Conservation (phyloP, 2,888 invertebrate species). For the Eulithis prunata region DNA sequence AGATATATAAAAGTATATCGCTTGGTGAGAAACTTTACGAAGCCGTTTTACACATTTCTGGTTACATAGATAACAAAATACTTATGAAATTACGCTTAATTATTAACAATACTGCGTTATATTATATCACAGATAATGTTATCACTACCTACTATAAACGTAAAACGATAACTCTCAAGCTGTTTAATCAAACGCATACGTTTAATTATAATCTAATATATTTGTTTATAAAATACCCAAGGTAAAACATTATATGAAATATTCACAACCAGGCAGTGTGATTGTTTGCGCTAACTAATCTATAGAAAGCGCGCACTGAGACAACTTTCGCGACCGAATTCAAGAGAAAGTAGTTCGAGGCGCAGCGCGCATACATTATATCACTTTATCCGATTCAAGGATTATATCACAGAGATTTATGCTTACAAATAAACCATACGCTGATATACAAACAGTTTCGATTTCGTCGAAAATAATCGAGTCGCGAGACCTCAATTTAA, state of each 20-base stretch:
- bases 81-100: slow-evolving; percentile 26
- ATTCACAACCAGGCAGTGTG: slow-evolving; percentile 47
- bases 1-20: too few species aligned
- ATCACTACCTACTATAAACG: slow-evolving; percentile 37
- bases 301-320: slow-evolving; percentile 79
- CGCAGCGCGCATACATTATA: slow-evolving; percentile 78
- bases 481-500: slow-evolving; percentile 24
- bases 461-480: slow-evolving; percentile 32
- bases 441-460: slow-evolving; percentile 35
- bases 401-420: slow-evolving; percentile 71
- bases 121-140: slow-evolving; percentile 47
- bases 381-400: slow-evolving; percentile 73
- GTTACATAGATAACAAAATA: slow-evolving; percentile 13
- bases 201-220: not conserved
- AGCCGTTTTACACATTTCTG: not conserved
- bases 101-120: slow-evolving; percentile 29
- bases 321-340: slow-evolving; percentile 84
- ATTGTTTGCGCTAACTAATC: slow-evolving; percentile 72
- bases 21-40: too few species aligned
- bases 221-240: not conserved
- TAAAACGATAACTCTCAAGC: slow-evolving; percentile 27
- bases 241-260: slow-evolving; percentile 32
- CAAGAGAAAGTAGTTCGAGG: slow-evolving; percentile 82
- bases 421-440: slow-evolving; percentile 50
- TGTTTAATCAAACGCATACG: not conserved